Percentiles rank a stretch among this genome's conserved stretches.
These are phyloP conservation scores for Knipowitschia caucasica DNA, from an alignment of 2,797 vertebrate genomes.

Conservation along the genomic window DNA sequence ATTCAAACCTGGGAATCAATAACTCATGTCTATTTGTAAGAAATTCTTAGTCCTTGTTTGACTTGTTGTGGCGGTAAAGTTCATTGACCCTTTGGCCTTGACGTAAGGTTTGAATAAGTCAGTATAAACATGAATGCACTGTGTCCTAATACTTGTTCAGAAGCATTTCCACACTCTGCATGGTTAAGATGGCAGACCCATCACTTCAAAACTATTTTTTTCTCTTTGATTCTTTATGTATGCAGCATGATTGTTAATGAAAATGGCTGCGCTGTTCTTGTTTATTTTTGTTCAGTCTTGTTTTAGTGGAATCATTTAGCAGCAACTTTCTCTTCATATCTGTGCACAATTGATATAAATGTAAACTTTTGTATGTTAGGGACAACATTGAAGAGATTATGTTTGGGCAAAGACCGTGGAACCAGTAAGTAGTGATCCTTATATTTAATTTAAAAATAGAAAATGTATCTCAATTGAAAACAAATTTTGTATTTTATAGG, in stretches of 20 bases:
- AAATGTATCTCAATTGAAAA: not conserved
- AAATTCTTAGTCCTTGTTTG: not conserved
- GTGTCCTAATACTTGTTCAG: not conserved
- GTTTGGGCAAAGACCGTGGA: slow-evolving; percentile 98
- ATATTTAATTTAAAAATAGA: not conserved
- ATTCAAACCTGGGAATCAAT: slow-evolving; percentile 26
- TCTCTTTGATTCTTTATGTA: slow-evolving; percentile 11
- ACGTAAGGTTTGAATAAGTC: slow-evolving; percentile 42
- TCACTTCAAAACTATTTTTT: slow-evolving; percentile 5
- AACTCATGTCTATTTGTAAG: not conserved
- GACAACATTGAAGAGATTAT: slow-evolving; percentile 97
- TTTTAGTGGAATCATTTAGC: slow-evolving; percentile 18
- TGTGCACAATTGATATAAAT: not conserved
- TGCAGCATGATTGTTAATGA: slow-evolving; percentile 56
- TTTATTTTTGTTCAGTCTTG: slow-evolving; percentile 46
- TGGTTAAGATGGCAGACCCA: not conserved
- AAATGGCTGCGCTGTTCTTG: slow-evolving; percentile 35
- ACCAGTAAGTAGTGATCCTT: slow-evolving; percentile 82
- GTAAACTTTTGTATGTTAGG: slow-evolving; percentile 80
- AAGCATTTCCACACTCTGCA: not conserved
- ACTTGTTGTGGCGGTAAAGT: not conserved
- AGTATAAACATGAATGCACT: not conserved
- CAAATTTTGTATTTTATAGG: slow-evolving; percentile 67
- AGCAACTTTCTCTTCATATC: slow-evolving; percentile 33
- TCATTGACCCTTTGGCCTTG: not conserved